These are phyloP conservation scores for Phocoena sinus DNA, from an alignment of 2,113 vertebrate genomes.

Conservation along the genomic window DNA sequence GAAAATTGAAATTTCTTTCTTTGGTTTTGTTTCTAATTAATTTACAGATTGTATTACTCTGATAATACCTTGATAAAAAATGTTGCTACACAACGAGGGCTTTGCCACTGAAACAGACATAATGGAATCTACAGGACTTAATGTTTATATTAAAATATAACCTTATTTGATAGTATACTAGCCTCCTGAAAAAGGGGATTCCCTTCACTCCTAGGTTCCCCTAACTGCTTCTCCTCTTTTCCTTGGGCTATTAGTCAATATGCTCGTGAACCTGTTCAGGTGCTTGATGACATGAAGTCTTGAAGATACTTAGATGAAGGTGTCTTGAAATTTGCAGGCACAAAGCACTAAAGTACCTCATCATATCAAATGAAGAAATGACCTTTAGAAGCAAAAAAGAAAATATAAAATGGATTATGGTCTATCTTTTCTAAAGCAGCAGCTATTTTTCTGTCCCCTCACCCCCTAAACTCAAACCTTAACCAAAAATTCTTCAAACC, in stretches of 20 bases:
- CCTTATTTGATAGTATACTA: conserved; percentile 67
- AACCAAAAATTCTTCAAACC: conserved; percentile 11
- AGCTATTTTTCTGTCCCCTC: background rate
- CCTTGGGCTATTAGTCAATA: conserved; percentile 89
- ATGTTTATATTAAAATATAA: conserved; percentile 48
- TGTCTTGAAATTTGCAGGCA: conserved; percentile 96
- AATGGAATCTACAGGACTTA: conserved; percentile 50
- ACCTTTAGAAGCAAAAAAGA: conserved; percentile 83
- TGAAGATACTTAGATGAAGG: conserved; percentile 94
- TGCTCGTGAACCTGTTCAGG: conserved; percentile 86
- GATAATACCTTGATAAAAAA: background rate
- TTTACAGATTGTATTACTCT: background rate
- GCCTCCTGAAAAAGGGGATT: conserved; percentile 76
- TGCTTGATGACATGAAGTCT: conserved; percentile 87
- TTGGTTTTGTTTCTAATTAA: conserved; percentile 25
- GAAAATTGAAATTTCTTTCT: conserved; percentile 33
- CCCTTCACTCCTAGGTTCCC: conserved; percentile 74
- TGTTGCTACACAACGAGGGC: background rate
- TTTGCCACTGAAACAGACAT: conserved; percentile 30
- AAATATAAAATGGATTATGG: conserved; percentile 67
- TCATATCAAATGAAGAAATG: conserved; percentile 91
- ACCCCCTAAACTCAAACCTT: background rate
- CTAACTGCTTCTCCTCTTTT: conserved; percentile 86
- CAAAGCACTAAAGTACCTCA: conserved; percentile 90
- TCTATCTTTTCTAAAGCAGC: background rate